Evolutionary conservation across 2,888 invertebrate genomes (phyloP).

Genomic region (Cantharis flavilabris): DNA sequence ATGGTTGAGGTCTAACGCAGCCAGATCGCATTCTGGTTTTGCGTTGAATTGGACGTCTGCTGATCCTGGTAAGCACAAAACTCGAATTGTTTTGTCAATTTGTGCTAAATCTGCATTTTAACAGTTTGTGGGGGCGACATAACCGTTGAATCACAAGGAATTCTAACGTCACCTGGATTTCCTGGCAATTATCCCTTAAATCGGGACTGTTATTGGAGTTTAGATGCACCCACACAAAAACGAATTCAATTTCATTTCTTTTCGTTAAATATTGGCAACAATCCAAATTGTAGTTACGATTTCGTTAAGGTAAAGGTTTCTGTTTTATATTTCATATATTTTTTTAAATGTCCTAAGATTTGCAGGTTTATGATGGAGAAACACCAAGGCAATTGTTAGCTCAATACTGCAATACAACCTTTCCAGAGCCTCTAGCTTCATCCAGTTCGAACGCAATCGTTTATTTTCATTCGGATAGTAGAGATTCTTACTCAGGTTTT

Average conservation of each 20-base stretch:
- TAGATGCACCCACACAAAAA: conserved; percentile 70
- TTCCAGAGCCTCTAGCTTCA: conserved; percentile 74
- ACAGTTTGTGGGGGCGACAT: conserved; percentile 71
- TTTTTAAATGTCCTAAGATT: conserved; percentile 7
- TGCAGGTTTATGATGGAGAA: conserved; percentile 62
- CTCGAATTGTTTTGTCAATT: too few species aligned
- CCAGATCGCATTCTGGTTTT: conserved; percentile 71
- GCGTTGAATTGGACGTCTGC: conserved; percentile 79
- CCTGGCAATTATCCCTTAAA: conserved; percentile 86
- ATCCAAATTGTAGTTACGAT: conserved; percentile 75
- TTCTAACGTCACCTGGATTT: conserved; percentile 83
- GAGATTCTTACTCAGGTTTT: conserved; percentile 74
- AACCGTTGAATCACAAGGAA: conserved; percentile 66
- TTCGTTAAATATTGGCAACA: conserved; percentile 70
- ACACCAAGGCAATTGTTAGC: conserved; percentile 59
- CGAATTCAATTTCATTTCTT: conserved; percentile 83
- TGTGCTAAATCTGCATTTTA: too few species aligned
- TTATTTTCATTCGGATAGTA: conserved; percentile 81
- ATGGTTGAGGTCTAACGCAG: conserved; percentile 79
- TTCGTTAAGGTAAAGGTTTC: conserved; percentile 65
- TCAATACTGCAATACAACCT: conserved; percentile 74
- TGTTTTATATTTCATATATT: neutral
- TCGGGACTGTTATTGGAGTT: conserved; percentile 80
- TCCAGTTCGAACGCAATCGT: conserved; percentile 67
- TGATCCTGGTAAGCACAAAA: conserved; percentile 58